Base-by-base conservation (phyloP, 2,888 invertebrate genomes). In the Blera fallax region DNA sequence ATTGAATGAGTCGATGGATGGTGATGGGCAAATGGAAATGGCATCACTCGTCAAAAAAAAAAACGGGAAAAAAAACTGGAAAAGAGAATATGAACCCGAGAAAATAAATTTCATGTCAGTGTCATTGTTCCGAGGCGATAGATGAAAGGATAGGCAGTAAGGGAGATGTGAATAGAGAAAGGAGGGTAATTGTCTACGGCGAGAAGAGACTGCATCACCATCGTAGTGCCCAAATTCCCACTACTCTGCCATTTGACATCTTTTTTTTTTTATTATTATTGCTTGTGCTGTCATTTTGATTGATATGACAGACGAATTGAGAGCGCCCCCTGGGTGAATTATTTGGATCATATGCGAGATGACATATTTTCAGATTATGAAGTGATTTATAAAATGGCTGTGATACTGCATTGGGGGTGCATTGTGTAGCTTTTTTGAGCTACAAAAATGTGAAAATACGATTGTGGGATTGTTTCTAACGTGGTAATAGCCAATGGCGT, bases 1-100 rank as follows among this genome's bases (percentile, higher is more conserved):
- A 78, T 73, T 83, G 77, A 83, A 78, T 67, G 45, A 73, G 78
- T 60, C 48, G 70, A 48, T 73, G 77, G 54, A 43, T 73, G 72
- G 14, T 79, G 76, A 60, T 54, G 67, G 67, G 45, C 72, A 37
- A 83, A 73, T 78, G 78, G 78, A 67, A 67, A 83, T 83, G 65
- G 58, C 52, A 67, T 21, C 37, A 37, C 72, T 37, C 21, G 24
- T 24, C 2, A 4, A 24, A 24, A 24, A 24, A 24, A 24, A 24
- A 18, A 48, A n/a, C n/a, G n/a, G n/a, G n/a, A n/a, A n/a, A n/a
- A n/a, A n/a, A n/a, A n/a, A n/a, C n/a, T n/a, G n/a, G n/a, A n/a
- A n/a, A n/a, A n/a, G n/a, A n/a, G n/a, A n/a, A 21, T 48, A 48
- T 48, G 21, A 48, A 21, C 11, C 16, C 8, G 32, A 34, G 16